Conservation (phyloP, 2,797 vertebrate species). For the Rousettus madagascariensis region DNA sequence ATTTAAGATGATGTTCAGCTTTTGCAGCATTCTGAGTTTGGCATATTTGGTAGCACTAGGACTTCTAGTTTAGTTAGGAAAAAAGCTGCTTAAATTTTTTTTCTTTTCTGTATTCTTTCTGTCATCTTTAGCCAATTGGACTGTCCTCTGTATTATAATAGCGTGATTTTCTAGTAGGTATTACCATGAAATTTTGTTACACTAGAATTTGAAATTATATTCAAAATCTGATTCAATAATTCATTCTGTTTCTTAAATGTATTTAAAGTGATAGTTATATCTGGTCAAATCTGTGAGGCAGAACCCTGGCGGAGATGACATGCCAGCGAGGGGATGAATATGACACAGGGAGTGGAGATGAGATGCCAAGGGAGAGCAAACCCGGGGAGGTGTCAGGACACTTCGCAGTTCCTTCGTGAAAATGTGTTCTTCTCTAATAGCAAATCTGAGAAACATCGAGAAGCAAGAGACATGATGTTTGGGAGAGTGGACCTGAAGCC, state of each 20-base stretch:
- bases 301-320: neutral
- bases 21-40: neutral
- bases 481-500: neutral
- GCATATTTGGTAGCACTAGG: neutral
- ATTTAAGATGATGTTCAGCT: neutral
- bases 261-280: neutral
- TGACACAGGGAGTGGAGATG: neutral
- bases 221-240: slow-evolving; percentile 13
- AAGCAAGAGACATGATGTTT: neutral
- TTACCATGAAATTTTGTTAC: neutral
- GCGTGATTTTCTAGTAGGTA: neutral
- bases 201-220: neutral
- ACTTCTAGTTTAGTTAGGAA: neutral
- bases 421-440: neutral
- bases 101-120: neutral
- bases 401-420: neutral
- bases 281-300: neutral
- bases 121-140: neutral
- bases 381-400: neutral
- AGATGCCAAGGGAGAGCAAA: neutral
- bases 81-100: neutral
- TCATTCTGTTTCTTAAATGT: neutral
- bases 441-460: neutral
- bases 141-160: neutral
- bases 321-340: neutral